Conservation (phyloP, 2,113 vertebrate genomes). For the Ptilonorhynchus violaceus region DNA sequence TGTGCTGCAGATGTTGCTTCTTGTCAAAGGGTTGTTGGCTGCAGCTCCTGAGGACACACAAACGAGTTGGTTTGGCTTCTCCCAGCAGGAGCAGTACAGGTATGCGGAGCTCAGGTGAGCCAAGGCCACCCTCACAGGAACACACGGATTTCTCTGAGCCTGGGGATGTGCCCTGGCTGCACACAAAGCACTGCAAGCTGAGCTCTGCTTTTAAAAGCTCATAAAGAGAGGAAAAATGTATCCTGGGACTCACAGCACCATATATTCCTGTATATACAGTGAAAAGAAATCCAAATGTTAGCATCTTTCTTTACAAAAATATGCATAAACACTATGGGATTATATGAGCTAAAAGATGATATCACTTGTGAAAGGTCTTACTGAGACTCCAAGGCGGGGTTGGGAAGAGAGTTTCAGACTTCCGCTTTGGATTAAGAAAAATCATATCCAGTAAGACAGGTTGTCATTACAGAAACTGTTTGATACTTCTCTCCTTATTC, state of each 20-base stretch:
- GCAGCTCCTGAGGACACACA: neutral
- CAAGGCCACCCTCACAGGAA: neutral
- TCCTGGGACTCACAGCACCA: neutral
- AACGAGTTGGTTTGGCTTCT: fast-evolving
- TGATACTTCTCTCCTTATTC: neutral
- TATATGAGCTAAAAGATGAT: neutral
- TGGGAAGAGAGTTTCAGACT: neutral
- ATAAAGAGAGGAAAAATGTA: neutral
- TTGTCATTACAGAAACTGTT: neutral
- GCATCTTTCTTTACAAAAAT: neutral
- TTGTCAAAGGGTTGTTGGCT: fast-evolving
- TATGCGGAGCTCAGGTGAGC: neutral
- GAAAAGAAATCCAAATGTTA: neutral
- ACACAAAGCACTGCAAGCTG: neutral
- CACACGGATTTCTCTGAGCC: neutral
- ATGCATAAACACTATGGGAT: neutral
- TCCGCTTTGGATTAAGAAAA: neutral
- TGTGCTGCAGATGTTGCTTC: neutral
- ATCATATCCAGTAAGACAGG: neutral
- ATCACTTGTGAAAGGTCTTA: neutral
- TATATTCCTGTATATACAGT: fast-evolving
- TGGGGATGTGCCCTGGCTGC: neutral
- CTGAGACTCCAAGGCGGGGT: neutral
- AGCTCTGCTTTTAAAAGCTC: neutral
- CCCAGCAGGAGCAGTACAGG: neutral